Base-by-base conservation (phyloP, 2,113 vertebrate species). In the Oreocharis arfaki region DNA sequence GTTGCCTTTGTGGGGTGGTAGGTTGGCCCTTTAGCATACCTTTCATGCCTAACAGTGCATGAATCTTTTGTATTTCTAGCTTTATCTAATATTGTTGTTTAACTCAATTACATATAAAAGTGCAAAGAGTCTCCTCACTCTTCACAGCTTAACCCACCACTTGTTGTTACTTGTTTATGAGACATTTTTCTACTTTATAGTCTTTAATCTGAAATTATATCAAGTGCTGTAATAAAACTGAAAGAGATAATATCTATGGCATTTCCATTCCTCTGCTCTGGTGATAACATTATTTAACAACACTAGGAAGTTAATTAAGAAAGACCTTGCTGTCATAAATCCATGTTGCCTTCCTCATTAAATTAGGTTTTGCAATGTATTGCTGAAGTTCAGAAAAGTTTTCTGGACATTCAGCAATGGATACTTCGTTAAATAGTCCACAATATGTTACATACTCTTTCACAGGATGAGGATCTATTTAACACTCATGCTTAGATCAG, bases 231-330 rank as follows among this genome's bases (percentile, higher is more conserved):
- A 84, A 96, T 96, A 97, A 97, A 96, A 97, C 55, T 65, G 68
- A 93, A 96, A 89, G 75, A 96, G 97, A 98, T 97, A 96, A 64
- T 96, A 97, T 96, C 95, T 96, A 52, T 75, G 94, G 91, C 96
- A 95, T 97, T 94, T 96, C 86, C 95, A 93, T 96, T 97, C 94
- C 95, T 97, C 95, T 95, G 78, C 92, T 92, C 87, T 41, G 70
- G 81, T 97, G 97, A 97, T 97, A 97, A 96, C 92, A 96, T 94
- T 95, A 91, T 96, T 97, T 97, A 95, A 95, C 93, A 97, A 96
- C 96, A 97, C 60, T 57, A 70, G 88, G 52, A 60, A 90, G 93
- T 97, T 98, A 96, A 97, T 98, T 97, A 97, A 98, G 97, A 95
- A 96, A 90, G 83, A 70, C 81, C 95, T 97, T 96, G 79, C 96